These are phyloP conservation scores for Myxocyprinus asiaticus DNA, from an alignment of 2,113 vertebrate species.

Conservation along the genomic window DNA sequence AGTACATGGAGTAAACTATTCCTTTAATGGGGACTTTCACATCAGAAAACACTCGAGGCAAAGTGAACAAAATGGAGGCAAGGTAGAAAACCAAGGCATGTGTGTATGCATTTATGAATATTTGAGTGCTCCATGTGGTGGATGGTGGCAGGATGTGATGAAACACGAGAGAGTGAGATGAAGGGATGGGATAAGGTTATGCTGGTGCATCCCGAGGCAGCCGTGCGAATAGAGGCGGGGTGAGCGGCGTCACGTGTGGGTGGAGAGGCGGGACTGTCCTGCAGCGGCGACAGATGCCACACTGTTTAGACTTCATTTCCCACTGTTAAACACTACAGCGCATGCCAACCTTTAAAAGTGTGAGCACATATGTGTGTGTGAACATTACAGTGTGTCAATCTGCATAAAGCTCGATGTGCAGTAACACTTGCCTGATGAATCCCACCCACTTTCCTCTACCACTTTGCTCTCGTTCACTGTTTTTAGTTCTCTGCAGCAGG, in stretches of 20 bases:
- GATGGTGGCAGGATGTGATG: not conserved
- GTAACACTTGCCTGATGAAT: conserved; percentile 27
- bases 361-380: conserved; percentile 44
- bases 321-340: conserved; percentile 69
- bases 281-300: conserved; percentile 78
- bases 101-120: conserved; percentile 13
- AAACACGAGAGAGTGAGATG: conserved; percentile 30
- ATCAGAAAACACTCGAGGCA: too few relatives aligned
- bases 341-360: conserved; percentile 59
- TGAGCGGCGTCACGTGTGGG: conserved; percentile 73
- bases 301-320: conserved; percentile 74
- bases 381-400: conserved; percentile 9
- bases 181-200: conserved; percentile 50
- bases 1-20: too few relatives aligned
- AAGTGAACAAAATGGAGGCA: conserved; percentile 10
- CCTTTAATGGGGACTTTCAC: too few relatives aligned
- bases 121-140: conserved; percentile 1
- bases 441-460: not conserved
- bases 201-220: conserved; percentile 66
- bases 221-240: conserved; percentile 67
- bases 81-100: not conserved
- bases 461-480: conserved; percentile 41
- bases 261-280: conserved; percentile 59
- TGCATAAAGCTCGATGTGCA: conserved; percentile 45
- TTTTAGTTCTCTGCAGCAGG: conserved; percentile 65